Base-by-base conservation (phyloP, 2,113 vertebrate genomes). In the Lasiurus cinereus region DNA sequence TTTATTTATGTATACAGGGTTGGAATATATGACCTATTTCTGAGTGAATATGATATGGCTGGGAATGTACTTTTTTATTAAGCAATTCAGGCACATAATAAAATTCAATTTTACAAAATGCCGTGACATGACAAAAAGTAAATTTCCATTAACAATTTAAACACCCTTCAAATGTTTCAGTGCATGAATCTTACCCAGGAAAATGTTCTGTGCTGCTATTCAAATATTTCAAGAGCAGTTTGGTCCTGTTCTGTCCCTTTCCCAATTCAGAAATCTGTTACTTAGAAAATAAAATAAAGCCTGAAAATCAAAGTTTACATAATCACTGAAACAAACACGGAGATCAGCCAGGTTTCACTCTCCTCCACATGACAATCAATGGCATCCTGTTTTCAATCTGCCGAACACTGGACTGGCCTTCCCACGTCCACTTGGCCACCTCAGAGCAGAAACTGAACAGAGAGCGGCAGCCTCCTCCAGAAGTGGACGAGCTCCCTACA, bases 221-320 rank as follows among this genome's bases (percentile, higher is more conserved):
- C 50, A 33, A 48, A 22, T 33, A 50, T 69, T 74, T 93, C 52
- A 69, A 72, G 33, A 84, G 19, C 54, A 73, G 83, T 48, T 69
- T 39, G 15, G 27, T 82, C 70, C 73, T 79, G 27, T 82, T 66
- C 73, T 79, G 54, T 64, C 36, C 31, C 1, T 56, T 73, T 78
- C 56, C 86, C 64, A 91, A 27, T 22, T 36, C 29, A 36, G 19
- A 62, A 85, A 80, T n/a, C 74, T 93, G 64, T 48, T 67, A 77
- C 18, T 85, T 96, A 92, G 29, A 96, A 94, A 97, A 78, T 8
- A 84, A 94, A 90, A 76, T 78, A 95, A 84, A 46, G 80, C 96
- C 46, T 92, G 59, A 85, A 96, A 94, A 93, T 48, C 91, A 94
- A 84, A 95, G 91, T 97, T 97, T 93, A 95, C 88, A 95, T 74